phyloP scores from a whole-genome alignment of 1,140 invertebrate species.

The Dreissena polymorpha region DNA sequence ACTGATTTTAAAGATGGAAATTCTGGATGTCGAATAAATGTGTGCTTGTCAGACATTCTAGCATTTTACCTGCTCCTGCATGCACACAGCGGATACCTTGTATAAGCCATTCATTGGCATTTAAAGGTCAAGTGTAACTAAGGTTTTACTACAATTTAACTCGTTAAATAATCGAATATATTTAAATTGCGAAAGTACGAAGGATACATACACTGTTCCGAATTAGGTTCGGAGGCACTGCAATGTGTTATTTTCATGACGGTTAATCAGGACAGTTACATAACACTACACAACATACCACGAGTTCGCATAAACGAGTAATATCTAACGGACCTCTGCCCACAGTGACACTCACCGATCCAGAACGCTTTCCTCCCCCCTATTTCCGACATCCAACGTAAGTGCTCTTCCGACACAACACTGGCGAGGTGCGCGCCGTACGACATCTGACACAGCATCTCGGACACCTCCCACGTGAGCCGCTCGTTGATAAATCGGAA shows the following conservation, averaged over 20 bases:
- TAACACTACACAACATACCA: background rate
- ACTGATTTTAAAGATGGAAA: background rate
- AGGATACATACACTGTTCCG: no score
- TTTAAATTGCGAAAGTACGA: no score
- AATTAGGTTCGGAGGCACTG: no score
- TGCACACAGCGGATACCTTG: no score
- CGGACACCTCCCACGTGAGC: slow-evolving; percentile 73
- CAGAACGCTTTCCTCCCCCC: slow-evolving; percentile 72
- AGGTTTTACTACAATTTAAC: no score
- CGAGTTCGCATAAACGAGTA: background rate
- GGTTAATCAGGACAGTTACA: background rate
- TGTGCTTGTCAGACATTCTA: no score
- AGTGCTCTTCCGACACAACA: slow-evolving; percentile 67
- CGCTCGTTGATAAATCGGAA: slow-evolving; percentile 71
- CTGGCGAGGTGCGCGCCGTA: slow-evolving; percentile 68
- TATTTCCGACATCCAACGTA: slow-evolving; percentile 65
- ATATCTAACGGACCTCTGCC: background rate
- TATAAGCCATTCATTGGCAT: no score
- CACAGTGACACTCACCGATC: slow-evolving; percentile 72
- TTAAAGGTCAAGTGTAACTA: no score
- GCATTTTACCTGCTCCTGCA: no score
- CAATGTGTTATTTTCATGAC: background rate
- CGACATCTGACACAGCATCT: slow-evolving; percentile 66
- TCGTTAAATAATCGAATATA: no score
- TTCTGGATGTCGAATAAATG: background rate